phyloP scores from a whole-genome alignment of 1,140 invertebrate species.

The Bombus huntii region DNA sequence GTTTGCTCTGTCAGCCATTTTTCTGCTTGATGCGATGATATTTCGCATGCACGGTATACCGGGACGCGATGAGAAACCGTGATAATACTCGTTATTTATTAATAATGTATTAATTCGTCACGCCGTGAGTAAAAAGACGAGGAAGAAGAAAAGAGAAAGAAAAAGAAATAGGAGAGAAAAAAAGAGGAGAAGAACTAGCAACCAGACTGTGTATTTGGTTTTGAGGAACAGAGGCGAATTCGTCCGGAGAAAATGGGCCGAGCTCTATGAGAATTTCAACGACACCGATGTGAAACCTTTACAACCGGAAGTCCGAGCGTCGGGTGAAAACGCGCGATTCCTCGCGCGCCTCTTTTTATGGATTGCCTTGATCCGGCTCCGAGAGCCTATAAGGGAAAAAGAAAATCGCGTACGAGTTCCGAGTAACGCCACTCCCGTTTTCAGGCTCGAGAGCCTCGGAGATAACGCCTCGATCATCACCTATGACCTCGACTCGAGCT shows the following conservation, averaged over 20 bases:
- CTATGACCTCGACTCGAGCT: slow-evolving; percentile 7
- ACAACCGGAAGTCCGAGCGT: slow-evolving; percentile 19
- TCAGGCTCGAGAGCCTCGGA: not conserved
- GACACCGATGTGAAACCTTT: slow-evolving; percentile 20
- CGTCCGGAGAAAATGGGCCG: slow-evolving; percentile 17
- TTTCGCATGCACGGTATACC: slow-evolving; percentile 28
- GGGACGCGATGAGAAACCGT: slow-evolving; percentile 30
- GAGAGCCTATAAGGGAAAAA: slow-evolving; percentile 31
- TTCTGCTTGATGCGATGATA: slow-evolving; percentile 27
- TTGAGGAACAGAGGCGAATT: slow-evolving; percentile 9
- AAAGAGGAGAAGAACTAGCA: too few species aligned
- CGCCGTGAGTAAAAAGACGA: not conserved
- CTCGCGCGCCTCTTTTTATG: slow-evolving; percentile 26
- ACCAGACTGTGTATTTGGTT: too few species aligned
- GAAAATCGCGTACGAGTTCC: slow-evolving; percentile 20
- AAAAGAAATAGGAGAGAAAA: too few species aligned
- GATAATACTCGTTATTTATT: slow-evolving; percentile 36
- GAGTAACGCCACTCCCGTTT: slow-evolving; percentile 15
- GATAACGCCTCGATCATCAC: slow-evolving; percentile 12
- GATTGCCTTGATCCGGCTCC: slow-evolving; percentile 19
- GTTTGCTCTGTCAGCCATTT: slow-evolving; percentile 34
- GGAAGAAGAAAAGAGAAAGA: too few species aligned
- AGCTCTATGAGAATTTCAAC: slow-evolving; percentile 17
- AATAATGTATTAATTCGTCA: slow-evolving; percentile 42
- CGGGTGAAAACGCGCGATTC: slow-evolving; percentile 21